Percentiles rank a stretch among this genome's conserved stretches.
These are phyloP conservation scores for Chromis chromis DNA, from an alignment of 2,797 vertebrate species.

Conservation along the genomic window DNA sequence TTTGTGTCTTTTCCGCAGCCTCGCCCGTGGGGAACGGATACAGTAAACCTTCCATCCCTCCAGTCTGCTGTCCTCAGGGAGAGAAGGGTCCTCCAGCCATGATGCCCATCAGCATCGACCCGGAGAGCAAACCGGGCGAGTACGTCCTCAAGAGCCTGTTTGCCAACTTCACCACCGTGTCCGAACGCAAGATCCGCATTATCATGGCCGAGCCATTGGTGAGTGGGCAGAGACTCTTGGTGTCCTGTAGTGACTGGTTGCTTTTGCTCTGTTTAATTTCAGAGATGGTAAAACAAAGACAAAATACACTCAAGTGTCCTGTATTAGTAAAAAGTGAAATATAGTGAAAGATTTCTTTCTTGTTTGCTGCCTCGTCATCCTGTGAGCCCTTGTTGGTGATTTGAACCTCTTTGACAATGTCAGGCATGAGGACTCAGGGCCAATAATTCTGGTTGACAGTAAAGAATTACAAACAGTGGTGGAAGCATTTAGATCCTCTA, in stretches of 20 bases:
- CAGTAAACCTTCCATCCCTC: slow-evolving; percentile 91
- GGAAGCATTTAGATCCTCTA: neutral
- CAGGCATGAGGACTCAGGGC: slow-evolving; percentile 30
- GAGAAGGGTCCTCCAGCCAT: slow-evolving; percentile 93
- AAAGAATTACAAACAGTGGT: slow-evolving; percentile 6
- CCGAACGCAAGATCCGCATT: slow-evolving; percentile 95
- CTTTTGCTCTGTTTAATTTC: slow-evolving; percentile 6
- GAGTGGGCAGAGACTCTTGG: slow-evolving; percentile 72
- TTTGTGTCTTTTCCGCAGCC: slow-evolving; percentile 82
- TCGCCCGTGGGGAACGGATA: slow-evolving; percentile 97
- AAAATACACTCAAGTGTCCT: neutral
- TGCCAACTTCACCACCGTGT: slow-evolving; percentile 92
- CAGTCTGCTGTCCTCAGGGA: slow-evolving; percentile 89
- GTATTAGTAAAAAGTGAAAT: neutral
- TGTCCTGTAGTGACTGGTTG: slow-evolving; percentile 1
- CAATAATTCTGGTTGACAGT: slow-evolving; percentile 2
- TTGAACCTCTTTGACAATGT: slow-evolving; percentile 9
- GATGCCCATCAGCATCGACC: slow-evolving; percentile 93
- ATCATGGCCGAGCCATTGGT: slow-evolving; percentile 98
- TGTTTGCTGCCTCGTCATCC: slow-evolving; percentile 9
- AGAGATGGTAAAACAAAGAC: neutral
- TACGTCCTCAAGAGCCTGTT: slow-evolving; percentile 98
- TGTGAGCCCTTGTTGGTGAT: slow-evolving; percentile 30
- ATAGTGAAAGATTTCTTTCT: neutral
- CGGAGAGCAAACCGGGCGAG: slow-evolving; percentile 96